Evolutionary conservation across 2,888 invertebrate genomes (phyloP), one percentile per base, ranked within the genome.

Genomic region (Boloria selene): DNA sequence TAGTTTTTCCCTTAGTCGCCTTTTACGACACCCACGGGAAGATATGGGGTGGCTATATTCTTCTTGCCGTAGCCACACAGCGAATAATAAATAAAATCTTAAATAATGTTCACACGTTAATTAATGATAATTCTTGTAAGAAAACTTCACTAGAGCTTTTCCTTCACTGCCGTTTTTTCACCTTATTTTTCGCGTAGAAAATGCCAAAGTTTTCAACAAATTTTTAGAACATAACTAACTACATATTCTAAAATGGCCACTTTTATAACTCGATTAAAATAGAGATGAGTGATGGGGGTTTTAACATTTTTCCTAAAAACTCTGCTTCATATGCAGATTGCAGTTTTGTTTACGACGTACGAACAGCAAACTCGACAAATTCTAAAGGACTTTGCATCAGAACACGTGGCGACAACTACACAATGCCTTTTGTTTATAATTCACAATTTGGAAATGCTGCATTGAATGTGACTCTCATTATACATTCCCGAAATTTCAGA

Each of bases 371-470:
- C 64, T 55, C 70, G 61, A 70, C 70, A 68, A 72, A 70, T 68
- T 71, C 67, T 68, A 72, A 71, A 71, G 72, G 70, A 65, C 62
- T 70, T 67, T 65, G 68, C 68, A 65, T 71, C 68, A 65, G 67
- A 65, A 68, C 72, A 64, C 61, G 70, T 70, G 68, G 61, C 66
- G 66, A 68, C 69, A 64, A 55, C 65, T 64, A 58, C 60, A 72
- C 72, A 71, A 71, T 69, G 66, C 67, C 69, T 66, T 72, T 72
- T 71, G 72, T 69, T 69, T 64, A 47, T 58, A 58, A 60, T 70
- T 62, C 51, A 22, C 47, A 66, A 70, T 68, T 70, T 66, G 66
- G 62, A 70, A 68, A 60, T 60, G 17, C 65, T 54, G 59, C 64
- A 64, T 58, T 61, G 56, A 47, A 44, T 50, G 51, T 31, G 49